These are phyloP conservation scores for Ophraella communa DNA, from an alignment of 2,888 invertebrate species.

Conservation along the genomic window DNA sequence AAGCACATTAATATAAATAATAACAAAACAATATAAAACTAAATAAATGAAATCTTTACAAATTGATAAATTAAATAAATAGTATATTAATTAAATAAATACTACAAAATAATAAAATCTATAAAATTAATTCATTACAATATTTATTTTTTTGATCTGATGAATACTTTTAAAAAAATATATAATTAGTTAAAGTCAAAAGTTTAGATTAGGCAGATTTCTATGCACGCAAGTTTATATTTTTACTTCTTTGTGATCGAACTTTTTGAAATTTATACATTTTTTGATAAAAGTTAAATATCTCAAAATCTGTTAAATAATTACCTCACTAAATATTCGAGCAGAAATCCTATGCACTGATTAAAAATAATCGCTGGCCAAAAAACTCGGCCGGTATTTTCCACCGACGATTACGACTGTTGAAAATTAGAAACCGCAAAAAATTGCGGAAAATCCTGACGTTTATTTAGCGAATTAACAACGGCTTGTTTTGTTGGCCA, in stretches of 20 bases:
- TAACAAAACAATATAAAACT: too few relatives aligned
- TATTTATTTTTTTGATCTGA: too few relatives aligned
- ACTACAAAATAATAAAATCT: too few relatives aligned
- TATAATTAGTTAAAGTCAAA: too few relatives aligned
- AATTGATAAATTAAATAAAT: too few relatives aligned
- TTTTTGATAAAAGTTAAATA: background rate
- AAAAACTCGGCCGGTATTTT: conserved; percentile 40
- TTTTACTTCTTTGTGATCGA: background rate
- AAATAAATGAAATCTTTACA: too few relatives aligned
- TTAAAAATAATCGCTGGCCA: conserved; percentile 44
- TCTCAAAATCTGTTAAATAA: conserved; percentile 16
- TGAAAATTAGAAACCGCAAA: conserved; percentile 26
- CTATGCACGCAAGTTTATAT: too few relatives aligned
- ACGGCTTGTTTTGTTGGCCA: conserved; percentile 7
- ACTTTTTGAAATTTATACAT: background rate
- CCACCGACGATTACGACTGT: conserved; percentile 31
- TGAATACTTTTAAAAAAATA: too few relatives aligned
- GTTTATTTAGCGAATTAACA: conserved; percentile 23
- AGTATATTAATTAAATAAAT: too few relatives aligned
- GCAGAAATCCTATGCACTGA: conserved; percentile 34
- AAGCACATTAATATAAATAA: too few relatives aligned
- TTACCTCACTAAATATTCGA: conserved; percentile 8
- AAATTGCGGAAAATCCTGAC: conserved; percentile 9
- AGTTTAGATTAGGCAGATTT: too few relatives aligned
- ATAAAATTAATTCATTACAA: too few relatives aligned